Evolutionary conservation across 2,888 invertebrate species (phyloP).

Genomic region (Diloba caeruleocephala): DNA sequence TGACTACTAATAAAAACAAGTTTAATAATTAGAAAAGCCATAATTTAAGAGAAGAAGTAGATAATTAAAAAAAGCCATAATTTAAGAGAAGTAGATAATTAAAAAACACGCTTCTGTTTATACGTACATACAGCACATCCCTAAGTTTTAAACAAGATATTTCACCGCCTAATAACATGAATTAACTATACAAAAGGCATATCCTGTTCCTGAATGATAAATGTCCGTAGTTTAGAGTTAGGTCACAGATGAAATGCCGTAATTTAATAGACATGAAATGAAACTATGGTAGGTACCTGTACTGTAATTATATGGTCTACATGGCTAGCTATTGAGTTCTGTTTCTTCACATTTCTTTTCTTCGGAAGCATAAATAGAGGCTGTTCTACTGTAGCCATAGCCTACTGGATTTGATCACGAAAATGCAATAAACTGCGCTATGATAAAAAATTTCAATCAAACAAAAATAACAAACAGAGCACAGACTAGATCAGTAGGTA

Average conservation of each 20-base stretch:
- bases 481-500: no score
- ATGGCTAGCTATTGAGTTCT: slow-evolving; percentile 85
- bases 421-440: slow-evolving; percentile 7
- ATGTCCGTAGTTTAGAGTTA: slow-evolving; percentile 1
- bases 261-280: no score
- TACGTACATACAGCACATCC: no score
- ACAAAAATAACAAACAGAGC: slow-evolving; percentile 46
- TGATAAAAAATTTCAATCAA: slow-evolving; percentile 24
- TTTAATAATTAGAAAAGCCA: no score
- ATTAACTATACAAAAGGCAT: slow-evolving; percentile 5
- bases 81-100: no score
- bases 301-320: slow-evolving; percentile 90
- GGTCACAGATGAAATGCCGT: slow-evolving; percentile 9
- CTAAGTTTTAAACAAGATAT: background rate
- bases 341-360: slow-evolving; percentile 89
- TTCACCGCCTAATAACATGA: background rate
- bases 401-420: slow-evolving; percentile 10
- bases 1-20: no score
- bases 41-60: no score
- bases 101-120: no score
- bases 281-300: no score
- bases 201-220: background rate
- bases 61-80: no score
- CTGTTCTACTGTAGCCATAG: slow-evolving; percentile 82
- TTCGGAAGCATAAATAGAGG: slow-evolving; percentile 90